These are phyloP conservation scores for Drosophila koepferae DNA, from an alignment of 2,888 invertebrate genomes.

Conservation along the genomic window DNA sequence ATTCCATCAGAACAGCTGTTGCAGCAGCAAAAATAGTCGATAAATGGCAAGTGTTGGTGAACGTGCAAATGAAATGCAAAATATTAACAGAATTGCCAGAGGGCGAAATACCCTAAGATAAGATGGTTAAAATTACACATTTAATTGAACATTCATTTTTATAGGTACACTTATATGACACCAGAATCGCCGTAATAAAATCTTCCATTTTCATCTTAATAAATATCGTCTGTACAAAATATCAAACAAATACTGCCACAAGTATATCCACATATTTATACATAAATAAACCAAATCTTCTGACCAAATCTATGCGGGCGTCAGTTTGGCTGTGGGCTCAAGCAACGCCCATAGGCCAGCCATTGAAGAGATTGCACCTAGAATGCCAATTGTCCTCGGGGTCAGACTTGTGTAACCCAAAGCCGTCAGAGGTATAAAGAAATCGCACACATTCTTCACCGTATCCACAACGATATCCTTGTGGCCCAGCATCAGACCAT, in stretches of 20 bases:
- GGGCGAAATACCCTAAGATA: conserved; percentile 8
- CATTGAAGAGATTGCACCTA: conserved; percentile 93
- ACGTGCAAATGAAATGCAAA: background rate
- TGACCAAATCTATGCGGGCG: conserved; percentile 86
- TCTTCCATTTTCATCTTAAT: conserved; percentile 46
- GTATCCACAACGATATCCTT: conserved; percentile 92
- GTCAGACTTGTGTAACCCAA: conserved; percentile 92
- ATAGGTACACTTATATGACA: conserved; percentile 17
- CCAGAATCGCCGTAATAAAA: conserved; percentile 38
- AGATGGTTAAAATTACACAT: background rate
- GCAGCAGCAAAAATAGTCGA: conserved; percentile 26
- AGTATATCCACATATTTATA: conserved; percentile 15
- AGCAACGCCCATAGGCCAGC: conserved; percentile 91
- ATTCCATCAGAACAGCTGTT: conserved; percentile 46
- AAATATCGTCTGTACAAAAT: conserved; percentile 31
- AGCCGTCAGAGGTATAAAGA: conserved; percentile 93
- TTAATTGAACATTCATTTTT: conserved; percentile 5
- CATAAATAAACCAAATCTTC: conserved; percentile 16
- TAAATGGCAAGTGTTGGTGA: conserved; percentile 44
- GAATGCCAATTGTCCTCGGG: conserved; percentile 91
- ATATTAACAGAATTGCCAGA: background rate
- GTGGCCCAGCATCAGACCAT: conserved; percentile 81
- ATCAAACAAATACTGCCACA: conserved; percentile 31
- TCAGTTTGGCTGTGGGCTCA: conserved; percentile 91
- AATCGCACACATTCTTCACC: conserved; percentile 93